phyloP scores from a whole-genome alignment of 2,797 vertebrate species.

The Schizopygopsis pylzovi region DNA sequence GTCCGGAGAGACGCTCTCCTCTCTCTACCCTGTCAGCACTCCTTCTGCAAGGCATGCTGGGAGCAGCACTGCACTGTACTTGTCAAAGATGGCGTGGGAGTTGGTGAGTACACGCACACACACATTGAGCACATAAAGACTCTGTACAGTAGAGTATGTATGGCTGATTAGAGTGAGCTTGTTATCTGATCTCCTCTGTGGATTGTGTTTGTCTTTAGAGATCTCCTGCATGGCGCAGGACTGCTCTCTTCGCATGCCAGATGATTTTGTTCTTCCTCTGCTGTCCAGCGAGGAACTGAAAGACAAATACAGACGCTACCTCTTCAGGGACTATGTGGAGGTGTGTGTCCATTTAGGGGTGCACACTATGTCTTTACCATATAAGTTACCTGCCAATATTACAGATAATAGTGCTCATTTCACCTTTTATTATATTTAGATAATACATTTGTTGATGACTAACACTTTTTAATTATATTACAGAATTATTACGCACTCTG shows the following conservation, averaged over 20 bases:
- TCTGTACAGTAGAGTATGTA: background rate
- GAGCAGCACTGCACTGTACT: constrained; percentile 98
- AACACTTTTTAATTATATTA: background rate
- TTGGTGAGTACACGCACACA: constrained; percentile 82
- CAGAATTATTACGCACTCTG: background rate
- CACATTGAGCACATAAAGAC: background rate
- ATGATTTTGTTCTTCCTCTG: constrained; percentile 96
- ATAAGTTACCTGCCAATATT: background rate
- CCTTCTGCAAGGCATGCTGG: constrained; percentile 98
- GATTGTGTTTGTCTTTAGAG: constrained; percentile 73
- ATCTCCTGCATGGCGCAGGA: constrained; percentile 99
- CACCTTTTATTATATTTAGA: background rate
- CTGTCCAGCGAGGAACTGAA: constrained; percentile 94
- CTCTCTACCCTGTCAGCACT: constrained; percentile 95
- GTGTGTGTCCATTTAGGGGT: constrained; percentile 56
- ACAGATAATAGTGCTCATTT: background rate
- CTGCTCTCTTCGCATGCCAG: constrained; percentile 93
- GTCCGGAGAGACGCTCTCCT: constrained; percentile 93
- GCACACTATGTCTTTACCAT: background rate
- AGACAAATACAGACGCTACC: constrained; percentile 99
- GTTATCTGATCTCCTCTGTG: constrained; percentile 39
- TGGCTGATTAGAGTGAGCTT: background rate
- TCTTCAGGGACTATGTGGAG: constrained; percentile 99
- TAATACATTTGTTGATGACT: background rate
- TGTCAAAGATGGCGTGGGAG: constrained; percentile 96